A percentile compares a stretch with the other conserved stretches of the same genome.
Conservation (phyloP, 2,113 vertebrate genomes). For the Seriola rivoliana region DNA sequence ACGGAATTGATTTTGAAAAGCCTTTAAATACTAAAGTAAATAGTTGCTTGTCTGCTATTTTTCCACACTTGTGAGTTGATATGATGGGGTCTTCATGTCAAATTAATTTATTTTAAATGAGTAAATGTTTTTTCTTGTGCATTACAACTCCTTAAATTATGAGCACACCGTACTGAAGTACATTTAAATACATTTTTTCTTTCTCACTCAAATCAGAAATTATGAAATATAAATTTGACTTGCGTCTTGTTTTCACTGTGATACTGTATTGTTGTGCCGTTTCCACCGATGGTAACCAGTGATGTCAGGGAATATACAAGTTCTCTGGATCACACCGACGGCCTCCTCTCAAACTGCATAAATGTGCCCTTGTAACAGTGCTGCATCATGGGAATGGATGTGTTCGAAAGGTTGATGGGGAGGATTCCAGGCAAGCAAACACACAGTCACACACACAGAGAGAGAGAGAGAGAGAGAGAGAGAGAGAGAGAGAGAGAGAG, state of each 20-base stretch:
- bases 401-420: slow-evolving; percentile 47
- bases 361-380: slow-evolving; percentile 55
- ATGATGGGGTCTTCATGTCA: too few relatives aligned
- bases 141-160: neutral
- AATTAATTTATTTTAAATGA: too few relatives aligned
- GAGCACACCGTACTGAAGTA: neutral
- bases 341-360: slow-evolving; percentile 51
- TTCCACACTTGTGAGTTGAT: too few relatives aligned
- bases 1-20: too few relatives aligned
- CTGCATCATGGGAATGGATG: slow-evolving; percentile 64
- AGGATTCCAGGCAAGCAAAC: slow-evolving; percentile 53
- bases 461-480: too few relatives aligned
- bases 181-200: neutral
- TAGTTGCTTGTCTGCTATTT: too few relatives aligned
- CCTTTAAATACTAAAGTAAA: too few relatives aligned
- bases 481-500: too few relatives aligned
- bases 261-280: neutral
- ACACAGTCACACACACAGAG: neutral
- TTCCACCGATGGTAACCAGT: slow-evolving; percentile 9
- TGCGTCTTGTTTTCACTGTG: neutral
- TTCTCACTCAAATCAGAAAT: neutral
- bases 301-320: neutral
- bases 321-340: slow-evolving; percentile 22
- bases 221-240: neutral
- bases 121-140: too few relatives aligned